Evolutionary conservation across 2,113 vertebrate species (phyloP).

Genomic region (Glaucidium brasilianum): DNA sequence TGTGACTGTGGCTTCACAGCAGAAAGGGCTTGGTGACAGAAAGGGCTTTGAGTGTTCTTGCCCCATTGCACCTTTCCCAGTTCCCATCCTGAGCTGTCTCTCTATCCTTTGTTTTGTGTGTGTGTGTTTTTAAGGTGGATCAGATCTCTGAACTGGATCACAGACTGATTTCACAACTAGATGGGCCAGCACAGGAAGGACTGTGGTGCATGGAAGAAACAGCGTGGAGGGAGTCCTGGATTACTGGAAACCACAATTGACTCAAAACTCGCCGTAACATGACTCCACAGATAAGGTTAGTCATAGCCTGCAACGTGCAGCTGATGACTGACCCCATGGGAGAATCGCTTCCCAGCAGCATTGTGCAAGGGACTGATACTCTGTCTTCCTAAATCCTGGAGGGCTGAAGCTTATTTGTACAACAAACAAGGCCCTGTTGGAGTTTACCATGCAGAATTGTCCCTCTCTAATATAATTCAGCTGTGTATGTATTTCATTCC

Average conservation of each 20-base stretch:
- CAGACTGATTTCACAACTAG: not conserved
- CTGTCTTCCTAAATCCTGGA: not conserved
- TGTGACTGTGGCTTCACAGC: accelerated
- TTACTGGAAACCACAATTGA: not conserved
- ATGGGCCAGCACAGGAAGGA: not conserved
- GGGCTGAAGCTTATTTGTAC: constrained; percentile 30
- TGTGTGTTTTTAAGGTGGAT: not conserved
- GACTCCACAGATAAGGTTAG: not conserved
- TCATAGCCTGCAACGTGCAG: not conserved
- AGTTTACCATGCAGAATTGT: not conserved
- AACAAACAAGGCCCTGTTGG: not conserved
- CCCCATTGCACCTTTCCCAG: not conserved
- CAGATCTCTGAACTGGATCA: not conserved
- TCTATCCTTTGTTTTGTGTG: not conserved
- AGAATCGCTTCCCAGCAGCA: not conserved
- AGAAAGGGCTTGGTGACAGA: not conserved
- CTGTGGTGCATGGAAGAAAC: not conserved
- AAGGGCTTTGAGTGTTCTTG: not conserved
- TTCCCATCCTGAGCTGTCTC: not conserved
- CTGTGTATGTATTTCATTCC: not conserved
- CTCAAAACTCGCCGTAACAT: not conserved
- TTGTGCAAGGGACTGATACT: not conserved
- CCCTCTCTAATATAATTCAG: not conserved
- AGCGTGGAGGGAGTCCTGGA: not conserved
- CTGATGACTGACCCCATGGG: not conserved